phyloP scores from a whole-genome alignment of 53 echinoderm and acorn worm species.

The Stichopus horrens region DNA sequence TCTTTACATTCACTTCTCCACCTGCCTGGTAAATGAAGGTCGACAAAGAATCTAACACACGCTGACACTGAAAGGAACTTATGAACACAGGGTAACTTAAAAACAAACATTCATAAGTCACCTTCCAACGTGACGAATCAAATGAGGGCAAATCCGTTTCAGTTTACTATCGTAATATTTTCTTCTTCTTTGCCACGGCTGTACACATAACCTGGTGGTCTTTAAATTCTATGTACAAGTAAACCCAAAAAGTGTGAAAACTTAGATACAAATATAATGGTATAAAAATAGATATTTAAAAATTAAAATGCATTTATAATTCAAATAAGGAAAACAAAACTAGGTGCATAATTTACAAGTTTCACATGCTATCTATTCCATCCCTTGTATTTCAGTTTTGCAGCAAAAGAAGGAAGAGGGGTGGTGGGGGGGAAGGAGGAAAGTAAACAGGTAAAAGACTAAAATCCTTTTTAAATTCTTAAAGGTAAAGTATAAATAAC shows the following conservation, averaged over 20 bases:
- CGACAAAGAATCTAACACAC: background rate
- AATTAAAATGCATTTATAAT: constrained; percentile 30
- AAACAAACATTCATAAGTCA: background rate
- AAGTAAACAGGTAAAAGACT: background rate
- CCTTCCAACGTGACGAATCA: background rate
- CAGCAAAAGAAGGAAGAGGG: background rate
- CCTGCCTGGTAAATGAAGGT: too few species aligned
- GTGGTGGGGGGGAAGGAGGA: background rate
- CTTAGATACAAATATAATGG: constrained; percentile 37
- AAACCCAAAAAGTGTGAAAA: constrained; percentile 28
- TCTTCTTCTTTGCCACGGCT: background rate
- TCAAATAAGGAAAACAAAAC: constrained; percentile 33
- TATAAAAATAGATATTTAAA: constrained; percentile 39
- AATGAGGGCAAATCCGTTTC: background rate
- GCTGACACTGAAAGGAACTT: background rate
- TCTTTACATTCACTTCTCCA: too few species aligned
- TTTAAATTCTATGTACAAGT: constrained; percentile 21
- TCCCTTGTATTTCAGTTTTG: constrained; percentile 24
- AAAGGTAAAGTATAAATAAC: too few species aligned
- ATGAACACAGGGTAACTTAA: background rate
- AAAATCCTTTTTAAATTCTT: background rate
- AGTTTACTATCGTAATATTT: too few species aligned
- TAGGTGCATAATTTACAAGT: constrained; percentile 31
- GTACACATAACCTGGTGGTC: background rate
- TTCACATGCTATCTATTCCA: background rate